Conservation (phyloP, 2,888 invertebrate species). For the Pachycephus smyrnensis region DNA sequence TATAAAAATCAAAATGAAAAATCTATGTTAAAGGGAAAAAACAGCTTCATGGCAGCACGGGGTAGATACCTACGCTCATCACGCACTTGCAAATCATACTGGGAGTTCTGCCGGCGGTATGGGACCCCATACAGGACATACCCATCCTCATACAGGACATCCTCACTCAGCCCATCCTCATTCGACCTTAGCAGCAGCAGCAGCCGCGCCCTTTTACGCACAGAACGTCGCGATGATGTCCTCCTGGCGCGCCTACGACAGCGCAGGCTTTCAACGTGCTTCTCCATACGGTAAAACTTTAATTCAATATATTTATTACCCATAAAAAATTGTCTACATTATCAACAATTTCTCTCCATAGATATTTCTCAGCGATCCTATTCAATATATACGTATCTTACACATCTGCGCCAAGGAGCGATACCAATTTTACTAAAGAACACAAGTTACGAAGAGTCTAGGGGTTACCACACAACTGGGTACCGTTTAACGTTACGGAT, state of each 20-base stretch:
- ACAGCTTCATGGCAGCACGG: conserved; percentile 65
- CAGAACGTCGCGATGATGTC: conserved; percentile 86
- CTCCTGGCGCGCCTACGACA: conserved; percentile 83
- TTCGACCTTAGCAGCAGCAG: conserved; percentile 66
- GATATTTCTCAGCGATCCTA: not conserved
- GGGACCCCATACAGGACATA: conserved; percentile 56
- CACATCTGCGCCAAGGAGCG: not conserved
- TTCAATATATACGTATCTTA: not conserved
- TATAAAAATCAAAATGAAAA: not conserved
- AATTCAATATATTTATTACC: not conserved
- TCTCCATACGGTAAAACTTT: conserved; percentile 78
- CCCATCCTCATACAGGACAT: conserved; percentile 56
- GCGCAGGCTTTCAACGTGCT: conserved; percentile 81
- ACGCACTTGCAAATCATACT: conserved; percentile 60
- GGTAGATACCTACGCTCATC: conserved; percentile 62
- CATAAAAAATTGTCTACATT: not conserved
- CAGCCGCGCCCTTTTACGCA: conserved; percentile 79
- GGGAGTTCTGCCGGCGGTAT: conserved; percentile 58
- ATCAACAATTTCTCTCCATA: not conserved
- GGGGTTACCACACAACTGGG: not conserved
- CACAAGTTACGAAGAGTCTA: not conserved
- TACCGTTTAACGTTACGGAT: not conserved
- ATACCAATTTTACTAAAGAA: not conserved
- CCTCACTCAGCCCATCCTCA: conserved; percentile 71
- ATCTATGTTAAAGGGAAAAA: conserved; percentile 54